Evolutionary conservation across 2,797 vertebrate genomes (phyloP), one percentile per base, ranked within the genome.

Genomic region (Sebastes hubbsi): DNA sequence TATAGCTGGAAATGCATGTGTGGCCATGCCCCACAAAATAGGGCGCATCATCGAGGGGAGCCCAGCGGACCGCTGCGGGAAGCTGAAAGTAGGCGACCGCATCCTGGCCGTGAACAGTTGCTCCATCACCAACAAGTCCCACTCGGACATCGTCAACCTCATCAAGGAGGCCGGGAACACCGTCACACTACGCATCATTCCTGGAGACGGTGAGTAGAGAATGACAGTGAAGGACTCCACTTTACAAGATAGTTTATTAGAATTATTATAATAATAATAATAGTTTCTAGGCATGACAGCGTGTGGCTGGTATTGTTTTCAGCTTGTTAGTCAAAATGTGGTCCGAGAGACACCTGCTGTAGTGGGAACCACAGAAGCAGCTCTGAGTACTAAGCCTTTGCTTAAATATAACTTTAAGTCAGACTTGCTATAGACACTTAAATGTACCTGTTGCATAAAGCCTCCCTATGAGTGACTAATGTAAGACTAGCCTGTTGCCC

Each of bases 11-110:
- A 99, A 99, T 98, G 97, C 98, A 96, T 99, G 98, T 99, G 98
- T 99, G 96, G 98, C 98, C 97, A 99, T 99, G 98, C 99, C 99
- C 96, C 99, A 99, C 97, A 99, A 99, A 99, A 99, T 99, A 99
- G 99, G 99, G 92, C 97, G 98, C 94, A 99, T 99, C 95, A 99
- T 99, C 87, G 98, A 99, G 94, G 98, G 98, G 89, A 99, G 99
- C 91, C 99, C 99, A n/a, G 99, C 99, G 7, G 99, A 99, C 95
- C 98, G 98, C 91, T 99, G 99, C 6, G 98, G 98, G 89, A 98
- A 97, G 95, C 97, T 99, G 95, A 99, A 99, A 94, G 99, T 99
- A 20, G 98, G 99, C 74, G 98, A 99, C 95, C 97, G 99, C 84
- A 99, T 99, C 96, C 95, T 99, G 96, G 98, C 98, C 0, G 99